Percentiles rank a stretch among this genome's conserved stretches.
Evolutionary conservation across 2,888 invertebrate genomes (phyloP).

Genomic region (Rapana venosa): DNA sequence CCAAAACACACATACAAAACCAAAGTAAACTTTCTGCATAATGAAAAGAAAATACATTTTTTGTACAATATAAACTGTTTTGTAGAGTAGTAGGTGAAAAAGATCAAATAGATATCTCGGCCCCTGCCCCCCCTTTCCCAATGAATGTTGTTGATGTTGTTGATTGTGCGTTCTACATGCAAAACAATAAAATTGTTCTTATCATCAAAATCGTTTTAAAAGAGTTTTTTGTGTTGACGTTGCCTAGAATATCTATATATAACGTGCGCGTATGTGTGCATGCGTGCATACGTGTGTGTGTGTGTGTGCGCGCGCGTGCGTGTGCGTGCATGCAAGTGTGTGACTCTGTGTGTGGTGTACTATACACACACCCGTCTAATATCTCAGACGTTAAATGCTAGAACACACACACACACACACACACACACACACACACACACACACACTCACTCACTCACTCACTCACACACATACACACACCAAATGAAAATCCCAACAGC

Average conservation of each 20-base stretch:
- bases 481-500: neutral
- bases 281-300: constrained; percentile 11
- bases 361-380: neutral
- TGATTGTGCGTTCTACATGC: neutral
- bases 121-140: neutral
- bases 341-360: neutral
- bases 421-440: neutral
- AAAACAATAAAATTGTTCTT: neutral
- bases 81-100: too few relatives aligned
- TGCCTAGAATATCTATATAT: neutral
- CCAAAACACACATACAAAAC: neutral
- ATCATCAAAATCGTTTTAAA: neutral
- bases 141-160: neutral
- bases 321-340: neutral
- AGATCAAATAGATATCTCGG: neutral
- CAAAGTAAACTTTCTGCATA: neutral
- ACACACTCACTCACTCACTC: neutral
- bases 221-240: too few relatives aligned
- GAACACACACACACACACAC: neutral
- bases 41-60: neutral
- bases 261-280: neutral
- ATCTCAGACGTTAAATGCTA: neutral
- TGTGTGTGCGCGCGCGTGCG: constrained; percentile 16
- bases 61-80: neutral
- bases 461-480: neutral